phyloP scores from a whole-genome alignment of 92 coral and sea anemone species.

The Parazoanthus darwini region DNA sequence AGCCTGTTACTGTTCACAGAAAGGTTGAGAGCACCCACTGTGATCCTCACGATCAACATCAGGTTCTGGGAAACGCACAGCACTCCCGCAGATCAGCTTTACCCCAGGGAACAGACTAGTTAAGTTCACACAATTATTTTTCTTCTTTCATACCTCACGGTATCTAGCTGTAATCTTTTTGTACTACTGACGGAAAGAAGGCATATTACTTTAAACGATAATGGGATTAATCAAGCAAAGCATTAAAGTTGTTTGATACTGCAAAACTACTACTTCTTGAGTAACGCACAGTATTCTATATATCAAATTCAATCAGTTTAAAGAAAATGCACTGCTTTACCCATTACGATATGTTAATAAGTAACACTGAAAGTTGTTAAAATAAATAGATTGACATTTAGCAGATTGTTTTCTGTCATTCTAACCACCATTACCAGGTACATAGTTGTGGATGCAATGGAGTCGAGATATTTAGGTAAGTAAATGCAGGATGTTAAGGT shows the following conservation, averaged over 20 bases:
- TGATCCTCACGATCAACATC: constrained; percentile 29
- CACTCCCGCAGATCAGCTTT: neutral
- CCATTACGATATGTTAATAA: no score
- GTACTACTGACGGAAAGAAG: neutral
- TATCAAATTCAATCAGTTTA: no score
- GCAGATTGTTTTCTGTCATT: neutral
- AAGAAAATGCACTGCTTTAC: no score
- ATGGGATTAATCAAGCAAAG: neutral
- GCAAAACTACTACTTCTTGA: neutral
- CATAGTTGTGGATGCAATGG: neutral
- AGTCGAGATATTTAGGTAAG: neutral
- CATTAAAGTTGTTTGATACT: neutral
- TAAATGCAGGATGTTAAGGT: no score
- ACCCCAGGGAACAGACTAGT: neutral
- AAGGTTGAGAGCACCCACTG: neutral
- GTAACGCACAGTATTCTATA: neutral
- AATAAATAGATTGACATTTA: no score
- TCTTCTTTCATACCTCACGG: neutral
- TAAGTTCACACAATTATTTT: neutral
- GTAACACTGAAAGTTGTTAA: neutral
- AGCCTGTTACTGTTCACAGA: neutral
- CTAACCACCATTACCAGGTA: neutral
- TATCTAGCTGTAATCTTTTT: neutral
- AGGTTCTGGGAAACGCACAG: constrained; percentile 6
- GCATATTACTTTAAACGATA: no score